phyloP scores from a whole-genome alignment of 2,113 vertebrate species.

The Castor canadensis region DNA sequence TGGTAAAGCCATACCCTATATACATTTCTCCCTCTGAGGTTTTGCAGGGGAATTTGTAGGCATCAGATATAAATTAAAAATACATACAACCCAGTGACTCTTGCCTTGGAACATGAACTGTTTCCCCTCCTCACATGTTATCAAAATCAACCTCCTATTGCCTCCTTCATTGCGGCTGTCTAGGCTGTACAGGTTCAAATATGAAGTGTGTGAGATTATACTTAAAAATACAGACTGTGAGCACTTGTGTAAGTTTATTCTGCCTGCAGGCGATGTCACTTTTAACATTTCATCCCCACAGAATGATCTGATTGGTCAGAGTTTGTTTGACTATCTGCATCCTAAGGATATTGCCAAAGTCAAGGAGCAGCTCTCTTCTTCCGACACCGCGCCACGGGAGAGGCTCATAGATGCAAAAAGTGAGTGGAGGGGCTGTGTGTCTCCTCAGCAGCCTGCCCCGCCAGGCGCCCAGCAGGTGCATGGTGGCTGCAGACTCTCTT shows the following conservation, averaged over 20 bases:
- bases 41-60: neutral
- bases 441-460: neutral
- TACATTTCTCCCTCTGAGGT: neutral
- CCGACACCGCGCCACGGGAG: slow-evolving; percentile 95
- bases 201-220: neutral
- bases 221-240: neutral
- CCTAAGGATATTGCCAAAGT: slow-evolving; percentile 99
- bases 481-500: neutral
- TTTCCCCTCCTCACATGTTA: neutral
- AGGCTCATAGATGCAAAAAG: slow-evolving; percentile 99
- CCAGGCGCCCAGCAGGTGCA: fast-evolving
- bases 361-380: slow-evolving; percentile 98
- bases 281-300: slow-evolving; percentile 72
- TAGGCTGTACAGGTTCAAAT: neutral
- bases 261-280: neutral
- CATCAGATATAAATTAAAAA: neutral
- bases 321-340: slow-evolving; percentile 98
- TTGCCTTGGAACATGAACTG: neutral
- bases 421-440: slow-evolving; percentile 78
- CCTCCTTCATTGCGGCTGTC: neutral
- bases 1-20: neutral
- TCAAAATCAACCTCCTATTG: neutral
- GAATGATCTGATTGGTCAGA: slow-evolving; percentile 99
- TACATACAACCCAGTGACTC: neutral
- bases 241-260: neutral